Evolutionary conservation across 2,797 vertebrate species (phyloP), one percentile per base, ranked within the genome.

Genomic region (Synaphobranchus kaupii): DNA sequence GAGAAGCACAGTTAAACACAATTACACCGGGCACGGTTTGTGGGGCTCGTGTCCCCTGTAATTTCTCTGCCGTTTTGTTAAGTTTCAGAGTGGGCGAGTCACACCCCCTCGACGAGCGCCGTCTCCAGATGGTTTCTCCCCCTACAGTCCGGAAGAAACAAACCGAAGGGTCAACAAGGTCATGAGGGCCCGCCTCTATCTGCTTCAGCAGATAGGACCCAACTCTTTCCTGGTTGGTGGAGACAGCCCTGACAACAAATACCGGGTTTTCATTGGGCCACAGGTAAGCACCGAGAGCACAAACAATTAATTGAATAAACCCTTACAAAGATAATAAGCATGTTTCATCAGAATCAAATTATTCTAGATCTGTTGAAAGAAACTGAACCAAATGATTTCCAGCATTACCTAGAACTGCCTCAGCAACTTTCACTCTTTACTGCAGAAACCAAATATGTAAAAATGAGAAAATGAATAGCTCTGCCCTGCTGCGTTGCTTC

Each of bases 201-300:
- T 98, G 86, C 93, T 98, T 82, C 97, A 98, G 91, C 97, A 98
- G 83, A 98, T 98, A 89, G 97, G 97, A 91, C 97, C 97, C 28
- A 98, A 98, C 92, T 98, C 97, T 0, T 98, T 98, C 91, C 91
- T 98, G 82, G 97, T 98, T 89, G 97, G 97, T 83, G 97, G 97
- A 85, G 97, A 98, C 91, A 97, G 97, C 91, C 97, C 97, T 10
- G 97, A 97, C 92, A 98, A 98, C 87, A 98, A 98, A 89, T 98
- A 97, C 84, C 94, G 97, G 20, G 97, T 98, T 39, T 98, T 98
- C 87, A 98, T 98, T 89, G 97, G 97, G 20, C 97, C 97, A 90
- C 97, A 98, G 97, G 97, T 98, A 92, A 54, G 88, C 12, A 3
- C n/a, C 47, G 7, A 3, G 25, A 39, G 25, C 50, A 3, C 68